A percentile compares a stretch with the other conserved stretches of the same genome.
Conservation (phyloP, 2,113 vertebrate species). For the Gymnobelideus leadbeateri region DNA sequence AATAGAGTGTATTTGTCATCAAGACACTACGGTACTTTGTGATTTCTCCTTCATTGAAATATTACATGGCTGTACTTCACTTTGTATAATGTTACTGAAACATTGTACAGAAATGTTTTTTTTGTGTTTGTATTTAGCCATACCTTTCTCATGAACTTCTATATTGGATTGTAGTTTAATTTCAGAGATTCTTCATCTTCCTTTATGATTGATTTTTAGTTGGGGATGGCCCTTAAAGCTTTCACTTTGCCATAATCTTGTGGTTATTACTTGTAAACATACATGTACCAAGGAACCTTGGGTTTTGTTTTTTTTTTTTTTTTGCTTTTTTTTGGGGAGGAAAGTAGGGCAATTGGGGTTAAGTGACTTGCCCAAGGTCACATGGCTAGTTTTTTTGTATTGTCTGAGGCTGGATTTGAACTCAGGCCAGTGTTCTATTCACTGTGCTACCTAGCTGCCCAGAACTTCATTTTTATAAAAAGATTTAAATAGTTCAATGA, state of each 20-base stretch:
- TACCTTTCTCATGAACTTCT: conserved; percentile 9
- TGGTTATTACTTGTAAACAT: conserved; percentile 40
- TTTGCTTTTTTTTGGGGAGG: too few relatives aligned
- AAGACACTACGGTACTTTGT: conserved; percentile 48
- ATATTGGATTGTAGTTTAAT: neutral
- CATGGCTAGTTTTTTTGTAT: too few relatives aligned
- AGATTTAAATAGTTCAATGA: neutral
- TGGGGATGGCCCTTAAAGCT: neutral
- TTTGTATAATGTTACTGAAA: conserved; percentile 33
- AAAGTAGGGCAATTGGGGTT: too few relatives aligned
- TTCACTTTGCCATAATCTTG: conserved; percentile 31
- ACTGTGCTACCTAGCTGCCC: too few relatives aligned
- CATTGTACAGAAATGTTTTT: conserved; percentile 42
- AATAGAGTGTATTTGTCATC: conserved; percentile 46
- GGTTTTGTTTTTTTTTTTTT: too few relatives aligned
- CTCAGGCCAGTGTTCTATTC: too few relatives aligned
- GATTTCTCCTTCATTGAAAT: conserved; percentile 35
- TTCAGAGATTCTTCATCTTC: conserved; percentile 53
- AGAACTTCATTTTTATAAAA: conserved; percentile 39
- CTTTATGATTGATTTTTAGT: conserved; percentile 44
- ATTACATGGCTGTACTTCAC: conserved; percentile 33
- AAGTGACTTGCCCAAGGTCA: too few relatives aligned
- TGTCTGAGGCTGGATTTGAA: too few relatives aligned
- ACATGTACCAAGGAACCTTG: conserved; percentile 45
- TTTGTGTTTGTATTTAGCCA: conserved; percentile 9